Percentiles rank a stretch among this genome's conserved stretches.
Evolutionary conservation across 2,113 vertebrate genomes (phyloP).

Genomic region (human): DNA sequence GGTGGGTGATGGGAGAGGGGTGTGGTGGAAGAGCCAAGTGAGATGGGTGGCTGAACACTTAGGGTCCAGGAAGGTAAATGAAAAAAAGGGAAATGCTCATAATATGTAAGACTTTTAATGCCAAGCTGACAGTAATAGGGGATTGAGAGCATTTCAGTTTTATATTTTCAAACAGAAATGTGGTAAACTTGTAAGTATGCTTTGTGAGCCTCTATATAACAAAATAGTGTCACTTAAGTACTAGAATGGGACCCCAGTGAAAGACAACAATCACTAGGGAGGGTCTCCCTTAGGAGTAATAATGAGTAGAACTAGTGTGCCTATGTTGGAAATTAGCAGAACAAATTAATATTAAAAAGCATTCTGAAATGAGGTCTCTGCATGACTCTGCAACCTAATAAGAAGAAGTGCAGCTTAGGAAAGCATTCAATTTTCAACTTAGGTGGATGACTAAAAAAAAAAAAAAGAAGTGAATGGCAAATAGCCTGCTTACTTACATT

Average conservation of each 20-base stretch:
- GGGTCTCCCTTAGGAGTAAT: not conserved
- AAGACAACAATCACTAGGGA: not conserved
- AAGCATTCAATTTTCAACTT: not conserved
- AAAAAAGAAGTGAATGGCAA: not conserved
- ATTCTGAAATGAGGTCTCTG: not conserved
- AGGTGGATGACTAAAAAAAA: not conserved
- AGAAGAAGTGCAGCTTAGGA: not conserved
- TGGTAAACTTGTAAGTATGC: not conserved
- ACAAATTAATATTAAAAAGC: not conserved
- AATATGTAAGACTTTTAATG: too few relatives aligned
- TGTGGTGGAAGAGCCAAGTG: not conserved
- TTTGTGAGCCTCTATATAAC: not conserved
- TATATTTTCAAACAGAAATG: not conserved
- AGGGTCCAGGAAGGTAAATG: rapidly evolving
- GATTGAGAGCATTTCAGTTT: not conserved
- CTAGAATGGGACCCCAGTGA: not conserved
- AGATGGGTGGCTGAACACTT: rapidly evolving
- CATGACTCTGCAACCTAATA: not conserved
- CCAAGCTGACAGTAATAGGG: not conserved
- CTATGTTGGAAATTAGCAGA: not conserved
- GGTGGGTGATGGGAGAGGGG: rapidly evolving
- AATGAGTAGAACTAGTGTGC: rapidly evolving
- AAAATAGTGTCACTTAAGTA: not conserved
- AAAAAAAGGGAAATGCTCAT: not conserved
- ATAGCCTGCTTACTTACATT: not conserved